These are phyloP conservation scores for Aldrovandia affinis DNA, from an alignment of 2,797 vertebrate species.

Conservation along the genomic window DNA sequence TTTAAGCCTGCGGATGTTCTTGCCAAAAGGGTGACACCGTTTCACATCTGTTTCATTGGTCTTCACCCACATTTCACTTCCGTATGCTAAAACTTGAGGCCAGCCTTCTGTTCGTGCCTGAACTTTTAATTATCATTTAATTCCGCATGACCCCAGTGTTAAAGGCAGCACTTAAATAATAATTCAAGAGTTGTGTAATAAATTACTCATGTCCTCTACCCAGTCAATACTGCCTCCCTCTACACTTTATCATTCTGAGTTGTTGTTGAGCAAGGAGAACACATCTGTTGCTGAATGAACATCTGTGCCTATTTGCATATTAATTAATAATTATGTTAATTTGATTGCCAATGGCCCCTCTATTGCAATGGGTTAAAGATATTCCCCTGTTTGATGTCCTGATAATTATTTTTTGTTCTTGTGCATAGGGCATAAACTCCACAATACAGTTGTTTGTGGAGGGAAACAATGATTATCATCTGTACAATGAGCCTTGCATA, in stretches of 20 bases:
- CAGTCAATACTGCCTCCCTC: constrained; percentile 36
- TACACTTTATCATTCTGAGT: constrained; percentile 59
- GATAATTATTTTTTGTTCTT: constrained; percentile 40
- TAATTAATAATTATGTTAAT: constrained; percentile 83
- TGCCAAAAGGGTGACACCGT: neutral
- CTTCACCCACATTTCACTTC: neutral
- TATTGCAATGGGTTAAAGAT: constrained; percentile 65
- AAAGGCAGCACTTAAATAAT: constrained; percentile 27
- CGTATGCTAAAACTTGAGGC: neutral
- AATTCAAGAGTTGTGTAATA: constrained; percentile 37
- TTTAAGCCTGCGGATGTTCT: too few relatives aligned
- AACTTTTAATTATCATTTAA: neutral
- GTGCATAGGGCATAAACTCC: neutral
- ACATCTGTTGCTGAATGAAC: constrained; percentile 75
- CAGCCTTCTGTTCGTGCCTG: neutral
- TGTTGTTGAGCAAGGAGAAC: constrained; percentile 63
- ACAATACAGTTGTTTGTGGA: constrained; percentile 6
- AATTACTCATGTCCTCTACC: constrained; percentile 42
- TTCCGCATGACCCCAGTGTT: neutral
- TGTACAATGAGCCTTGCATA: neutral
- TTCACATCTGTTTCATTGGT: neutral
- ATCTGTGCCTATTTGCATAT: constrained; percentile 77
- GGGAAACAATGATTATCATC: neutral
- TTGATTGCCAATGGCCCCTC: constrained; percentile 61
- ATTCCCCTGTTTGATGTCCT: constrained; percentile 40